phyloP scores from a whole-genome alignment of 2,888 invertebrate species.

The Linyphia triangularis region DNA sequence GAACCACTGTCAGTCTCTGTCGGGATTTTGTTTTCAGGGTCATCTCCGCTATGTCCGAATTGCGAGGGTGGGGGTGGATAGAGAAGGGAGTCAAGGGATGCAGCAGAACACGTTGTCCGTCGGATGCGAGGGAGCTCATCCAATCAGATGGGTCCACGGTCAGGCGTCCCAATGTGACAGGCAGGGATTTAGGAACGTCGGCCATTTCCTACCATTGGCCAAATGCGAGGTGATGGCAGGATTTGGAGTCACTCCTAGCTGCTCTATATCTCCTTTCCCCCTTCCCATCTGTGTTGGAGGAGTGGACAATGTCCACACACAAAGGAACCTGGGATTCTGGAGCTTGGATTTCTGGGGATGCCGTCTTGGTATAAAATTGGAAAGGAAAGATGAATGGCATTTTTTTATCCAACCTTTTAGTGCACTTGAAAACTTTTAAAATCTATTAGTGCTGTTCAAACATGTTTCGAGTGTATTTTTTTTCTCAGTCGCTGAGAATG shows the following conservation, averaged over 20 bases:
- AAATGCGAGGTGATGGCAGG: constrained; percentile 76
- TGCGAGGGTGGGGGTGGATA: neutral
- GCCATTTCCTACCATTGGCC: constrained; percentile 71
- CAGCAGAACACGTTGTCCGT: constrained; percentile 66
- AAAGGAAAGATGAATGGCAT: too few species aligned
- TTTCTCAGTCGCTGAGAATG: too few species aligned
- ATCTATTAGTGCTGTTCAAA: too few species aligned
- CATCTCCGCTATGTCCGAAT: constrained; percentile 15
- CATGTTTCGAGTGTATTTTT: too few species aligned
- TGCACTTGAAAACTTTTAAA: too few species aligned
- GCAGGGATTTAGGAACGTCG: constrained; percentile 66
- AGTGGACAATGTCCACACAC: constrained; percentile 27
- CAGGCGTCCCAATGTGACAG: constrained; percentile 73
- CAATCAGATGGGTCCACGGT: constrained; percentile 66
- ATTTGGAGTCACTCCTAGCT: constrained; percentile 76
- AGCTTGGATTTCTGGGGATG: too few species aligned
- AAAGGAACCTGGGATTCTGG: too few species aligned
- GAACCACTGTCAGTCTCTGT: constrained; percentile 15
- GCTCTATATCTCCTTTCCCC: neutral
- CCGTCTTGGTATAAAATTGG: too few species aligned
- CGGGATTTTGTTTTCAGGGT: constrained; percentile 28
- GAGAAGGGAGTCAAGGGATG: constrained; percentile 8
- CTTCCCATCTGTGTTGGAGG: neutral
- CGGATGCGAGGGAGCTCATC: constrained; percentile 71
- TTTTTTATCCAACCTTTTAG: too few species aligned